Conservation (phyloP, 1,140 invertebrate species). For the Caerostris darwini region DNA sequence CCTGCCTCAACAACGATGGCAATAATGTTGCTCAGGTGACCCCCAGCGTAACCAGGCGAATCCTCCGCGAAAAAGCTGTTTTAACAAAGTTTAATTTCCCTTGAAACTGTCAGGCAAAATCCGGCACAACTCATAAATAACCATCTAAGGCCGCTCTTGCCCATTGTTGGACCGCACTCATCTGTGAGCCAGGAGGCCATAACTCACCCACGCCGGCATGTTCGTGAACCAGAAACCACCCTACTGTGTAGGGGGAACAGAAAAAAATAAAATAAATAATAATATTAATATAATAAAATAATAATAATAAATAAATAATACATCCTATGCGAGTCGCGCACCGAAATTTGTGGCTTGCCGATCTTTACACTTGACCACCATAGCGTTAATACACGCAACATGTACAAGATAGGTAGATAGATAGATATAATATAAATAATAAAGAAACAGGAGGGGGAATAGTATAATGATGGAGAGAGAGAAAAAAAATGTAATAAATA, state of each 20-base stretch:
- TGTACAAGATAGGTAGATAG: not conserved
- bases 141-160: constrained; percentile 23
- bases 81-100: constrained; percentile 76
- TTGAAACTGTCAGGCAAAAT: constrained; percentile 72
- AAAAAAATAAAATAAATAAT: not conserved
- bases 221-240: constrained; percentile 67
- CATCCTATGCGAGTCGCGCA: not conserved
- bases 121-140: constrained; percentile 65
- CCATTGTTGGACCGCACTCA: constrained; percentile 67
- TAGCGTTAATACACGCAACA: constrained; percentile 64
- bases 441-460: constrained; percentile 25
- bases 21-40: constrained; percentile 65
- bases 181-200: constrained; percentile 56
- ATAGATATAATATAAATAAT: constrained; percentile 55
- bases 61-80: constrained; percentile 70
- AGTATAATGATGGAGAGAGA: constrained; percentile 45
- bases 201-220: constrained; percentile 61
- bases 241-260: not conserved
- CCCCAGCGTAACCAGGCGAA: constrained; percentile 54
- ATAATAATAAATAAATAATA: not conserved
- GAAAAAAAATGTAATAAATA: not conserved
- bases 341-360: constrained; percentile 64
- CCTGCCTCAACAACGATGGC: not conserved
- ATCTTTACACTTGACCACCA: constrained; percentile 74
- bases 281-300: not conserved